These are phyloP conservation scores for Orgyia antiqua DNA, from an alignment of 2,888 invertebrate genomes.

Conservation along the genomic window DNA sequence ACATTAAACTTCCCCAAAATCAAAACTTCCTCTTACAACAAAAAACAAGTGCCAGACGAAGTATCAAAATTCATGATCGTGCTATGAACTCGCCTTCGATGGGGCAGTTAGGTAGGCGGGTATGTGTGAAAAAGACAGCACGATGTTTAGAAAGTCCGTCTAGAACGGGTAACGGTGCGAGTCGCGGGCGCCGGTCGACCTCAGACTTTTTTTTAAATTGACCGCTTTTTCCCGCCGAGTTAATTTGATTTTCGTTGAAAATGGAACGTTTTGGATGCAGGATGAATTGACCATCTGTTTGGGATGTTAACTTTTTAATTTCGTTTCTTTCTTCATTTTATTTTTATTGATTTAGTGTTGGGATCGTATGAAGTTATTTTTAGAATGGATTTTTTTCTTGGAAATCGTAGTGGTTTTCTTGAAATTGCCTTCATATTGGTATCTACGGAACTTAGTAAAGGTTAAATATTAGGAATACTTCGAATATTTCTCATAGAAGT, in stretches of 20 bases:
- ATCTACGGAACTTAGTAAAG: slow-evolving; percentile 7
- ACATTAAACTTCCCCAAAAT: slow-evolving; percentile 7
- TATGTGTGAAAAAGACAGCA: slow-evolving; percentile 44
- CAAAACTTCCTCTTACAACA: slow-evolving; percentile 6
- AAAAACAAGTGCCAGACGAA: slow-evolving; percentile 25
- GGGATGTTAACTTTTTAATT: slow-evolving; percentile 4
- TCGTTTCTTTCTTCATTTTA: slow-evolving; percentile 9
- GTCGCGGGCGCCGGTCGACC: slow-evolving; percentile 51
- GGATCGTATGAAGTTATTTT: slow-evolving; percentile 22
- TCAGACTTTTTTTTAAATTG: slow-evolving; percentile 43
- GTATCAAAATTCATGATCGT: slow-evolving; percentile 50
- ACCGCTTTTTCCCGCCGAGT: slow-evolving; percentile 45
- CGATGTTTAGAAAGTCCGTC: slow-evolving; percentile 25
- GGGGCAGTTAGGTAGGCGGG: slow-evolving; percentile 64
- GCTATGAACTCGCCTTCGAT: slow-evolving; percentile 39
- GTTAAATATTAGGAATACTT: slow-evolving; percentile 14
- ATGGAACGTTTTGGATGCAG: slow-evolving; percentile 33
- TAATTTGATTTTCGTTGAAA: slow-evolving; percentile 53
- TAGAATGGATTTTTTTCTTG: slow-evolving; percentile 29
- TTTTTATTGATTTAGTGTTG: slow-evolving; percentile 1
- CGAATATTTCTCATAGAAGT: slow-evolving; percentile 3
- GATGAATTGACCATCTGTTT: slow-evolving; percentile 26
- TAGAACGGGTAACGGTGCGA: slow-evolving; percentile 46
- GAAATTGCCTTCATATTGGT: slow-evolving; percentile 17
- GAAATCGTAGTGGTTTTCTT: slow-evolving; percentile 29